Base-by-base conservation (phyloP, 1,140 invertebrate species). In the Trachymyrmex cornetzi region DNA sequence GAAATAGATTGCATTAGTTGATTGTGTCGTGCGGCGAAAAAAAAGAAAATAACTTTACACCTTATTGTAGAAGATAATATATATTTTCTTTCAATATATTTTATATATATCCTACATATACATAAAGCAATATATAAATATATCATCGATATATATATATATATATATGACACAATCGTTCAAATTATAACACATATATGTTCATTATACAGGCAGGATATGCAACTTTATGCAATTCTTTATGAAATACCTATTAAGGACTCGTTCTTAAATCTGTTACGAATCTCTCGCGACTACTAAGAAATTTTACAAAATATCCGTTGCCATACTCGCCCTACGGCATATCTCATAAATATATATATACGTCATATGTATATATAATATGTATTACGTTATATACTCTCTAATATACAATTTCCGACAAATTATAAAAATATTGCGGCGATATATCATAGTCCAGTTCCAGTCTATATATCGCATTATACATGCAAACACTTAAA, bases 101-200 rank as follows among this genome's bases (percentile, higher is more conserved):
- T 74, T 90, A 84, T 90, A 88, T 91, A 92, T 91, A 92, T 91
- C 88, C 89, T 90, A 92, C 91, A 92, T 92, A 92, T 92, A 92
- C 89, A 89, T 91, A 91, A 89, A 91, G 87, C 85, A 91, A 91
- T 92, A 89, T 92, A 92, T 92, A 90, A 91, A 91, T 92, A 87
- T 91, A 92, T 91, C 79, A 92, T 92, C 89, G 87, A 92, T 92
- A 92, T 92, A 92, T 92, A 30, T 30, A 92, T 92, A 34, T 34
- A 34, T 34, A 91, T 91, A 90, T 92, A 92, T 89, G 91, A 91
- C 91, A 92, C 92, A 91, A 90, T 90, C 89, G 84, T 91, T 90
- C 77, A 86, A 89, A 89, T 92, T 85, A 74, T 74, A 88, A 90
- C 89, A 91, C 90, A 80, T 88, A 87, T 85, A 90, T 66, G 81